phyloP scores from a whole-genome alignment of 1,140 invertebrate species.

The Megathymus violae region DNA sequence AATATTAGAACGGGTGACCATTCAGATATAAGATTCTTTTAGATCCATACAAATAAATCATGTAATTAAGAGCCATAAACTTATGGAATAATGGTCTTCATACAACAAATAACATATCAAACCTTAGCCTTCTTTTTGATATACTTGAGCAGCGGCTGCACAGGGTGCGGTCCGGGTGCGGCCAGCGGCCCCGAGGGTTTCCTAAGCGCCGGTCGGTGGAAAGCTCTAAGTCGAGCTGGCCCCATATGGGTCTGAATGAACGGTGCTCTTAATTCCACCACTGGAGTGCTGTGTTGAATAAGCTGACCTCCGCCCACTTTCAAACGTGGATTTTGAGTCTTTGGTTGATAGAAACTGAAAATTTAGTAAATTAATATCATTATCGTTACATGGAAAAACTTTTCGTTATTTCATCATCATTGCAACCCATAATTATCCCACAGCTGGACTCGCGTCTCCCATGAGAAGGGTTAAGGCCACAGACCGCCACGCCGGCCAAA shows the following conservation, averaged over 20 bases:
- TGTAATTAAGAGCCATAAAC: too few relatives aligned
- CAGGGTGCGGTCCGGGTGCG: constrained; percentile 88
- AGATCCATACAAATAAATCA: too few relatives aligned
- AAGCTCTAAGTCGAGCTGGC: constrained; percentile 90
- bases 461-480: too few relatives aligned
- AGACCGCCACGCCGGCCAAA: too few relatives aligned
- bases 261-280: constrained; percentile 95
- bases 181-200: constrained; percentile 92
- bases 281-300: constrained; percentile 98
- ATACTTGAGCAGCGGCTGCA: constrained; percentile 93
- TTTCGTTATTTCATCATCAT: too few relatives aligned
- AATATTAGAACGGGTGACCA: too few relatives aligned
- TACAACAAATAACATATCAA: too few relatives aligned
- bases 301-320: constrained; percentile 93
- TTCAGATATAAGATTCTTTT: not conserved
- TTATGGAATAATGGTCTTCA: too few relatives aligned
- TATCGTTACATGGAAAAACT: too few relatives aligned
- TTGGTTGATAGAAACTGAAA: constrained; percentile 94
- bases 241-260: constrained; percentile 98
- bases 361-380: too few relatives aligned
- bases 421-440: too few relatives aligned
- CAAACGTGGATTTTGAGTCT: constrained; percentile 90
- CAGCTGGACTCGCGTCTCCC: too few relatives aligned
- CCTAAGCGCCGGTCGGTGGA: constrained; percentile 96
- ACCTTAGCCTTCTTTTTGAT: constrained; percentile 96